phyloP scores from a whole-genome alignment of 2,797 vertebrate genomes.

The Aulostomus chinensis region DNA sequence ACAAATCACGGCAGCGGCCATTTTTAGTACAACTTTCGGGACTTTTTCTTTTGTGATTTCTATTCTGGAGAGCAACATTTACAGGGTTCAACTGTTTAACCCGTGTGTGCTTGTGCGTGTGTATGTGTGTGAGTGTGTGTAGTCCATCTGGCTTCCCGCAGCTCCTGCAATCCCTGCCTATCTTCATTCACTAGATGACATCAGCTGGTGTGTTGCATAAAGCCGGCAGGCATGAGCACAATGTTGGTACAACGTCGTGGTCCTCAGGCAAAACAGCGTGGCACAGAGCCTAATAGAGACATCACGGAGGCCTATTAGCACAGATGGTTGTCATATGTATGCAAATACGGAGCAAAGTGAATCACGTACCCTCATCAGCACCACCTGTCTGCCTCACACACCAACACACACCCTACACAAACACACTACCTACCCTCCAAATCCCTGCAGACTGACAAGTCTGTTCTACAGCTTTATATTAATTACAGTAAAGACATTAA shows the following conservation, averaged over 20 bases:
- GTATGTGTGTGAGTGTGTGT: no score
- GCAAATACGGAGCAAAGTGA: conserved; percentile 97
- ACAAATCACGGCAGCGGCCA: no score
- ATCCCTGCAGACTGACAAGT: conserved; percentile 78
- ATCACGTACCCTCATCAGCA: conserved; percentile 87
- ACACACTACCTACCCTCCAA: conserved; percentile 72
- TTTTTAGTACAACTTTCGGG: no score
- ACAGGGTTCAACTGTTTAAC: no score
- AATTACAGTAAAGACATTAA: conserved; percentile 90
- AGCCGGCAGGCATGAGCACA: conserved; percentile 44
- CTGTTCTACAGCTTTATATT: conserved; percentile 85
- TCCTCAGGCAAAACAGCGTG: conserved; percentile 62
- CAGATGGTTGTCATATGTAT: conserved; percentile 99
- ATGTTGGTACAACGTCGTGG: conserved; percentile 45
- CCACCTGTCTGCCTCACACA: conserved; percentile 92
- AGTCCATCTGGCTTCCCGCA: conserved; percentile 33
- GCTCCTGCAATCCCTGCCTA: conserved; percentile 13
- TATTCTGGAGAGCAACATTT: no score
- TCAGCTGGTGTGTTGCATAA: conserved; percentile 54
- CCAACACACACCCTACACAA: conserved; percentile 30
- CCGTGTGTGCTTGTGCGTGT: no score
- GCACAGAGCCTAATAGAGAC: conserved; percentile 90
- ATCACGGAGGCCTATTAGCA: conserved; percentile 89
- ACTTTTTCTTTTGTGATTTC: no score
- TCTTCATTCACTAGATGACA: conserved; percentile 39